Evolutionary conservation across 2,113 vertebrate genomes (phyloP).

Genomic region (Chascanopsetta lugubris): DNA sequence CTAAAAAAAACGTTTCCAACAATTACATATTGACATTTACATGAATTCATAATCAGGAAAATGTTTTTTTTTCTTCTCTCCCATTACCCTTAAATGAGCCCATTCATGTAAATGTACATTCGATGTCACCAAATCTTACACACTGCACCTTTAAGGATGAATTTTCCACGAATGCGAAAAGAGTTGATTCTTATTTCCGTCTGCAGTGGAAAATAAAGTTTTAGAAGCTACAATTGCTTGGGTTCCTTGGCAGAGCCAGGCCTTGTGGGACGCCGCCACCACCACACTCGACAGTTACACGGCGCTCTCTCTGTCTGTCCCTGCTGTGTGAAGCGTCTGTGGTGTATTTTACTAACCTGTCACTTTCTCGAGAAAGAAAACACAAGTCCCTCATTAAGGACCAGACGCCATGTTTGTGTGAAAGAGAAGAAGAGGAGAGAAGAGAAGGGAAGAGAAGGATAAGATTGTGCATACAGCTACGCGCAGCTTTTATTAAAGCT

Average conservation of each 20-base stretch:
- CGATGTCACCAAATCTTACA: too few species aligned
- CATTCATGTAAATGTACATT: too few species aligned
- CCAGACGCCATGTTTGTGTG: constrained; percentile 17
- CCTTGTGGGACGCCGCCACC: constrained; percentile 32
- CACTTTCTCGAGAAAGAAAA: constrained; percentile 51
- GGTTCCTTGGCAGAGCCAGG: constrained; percentile 22
- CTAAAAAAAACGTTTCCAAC: too few species aligned
- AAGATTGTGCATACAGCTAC: constrained; percentile 1
- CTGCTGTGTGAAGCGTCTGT: constrained; percentile 23
- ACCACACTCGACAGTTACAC: constrained; percentile 20
- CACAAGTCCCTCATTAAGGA: constrained; percentile 49
- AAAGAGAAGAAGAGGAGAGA: constrained; percentile 8
- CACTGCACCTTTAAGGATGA: too few species aligned
- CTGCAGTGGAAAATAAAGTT: constrained; percentile 12
- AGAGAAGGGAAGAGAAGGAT: constrained; percentile 1
- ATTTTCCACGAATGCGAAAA: too few species aligned
- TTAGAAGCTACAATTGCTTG: constrained; percentile 8
- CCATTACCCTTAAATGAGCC: too few species aligned
- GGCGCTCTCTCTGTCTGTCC: constrained; percentile 10
- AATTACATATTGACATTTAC: too few species aligned
- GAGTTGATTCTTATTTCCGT: too few species aligned
- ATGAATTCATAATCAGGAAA: too few species aligned
- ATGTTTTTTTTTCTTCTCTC: constrained; percentile 1
- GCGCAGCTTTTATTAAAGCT: constrained; percentile 54
- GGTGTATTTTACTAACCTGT: constrained; percentile 48